Evolutionary conservation across 1,140 invertebrate genomes (phyloP).

Genomic region (Zaprionus ornatus): DNA sequence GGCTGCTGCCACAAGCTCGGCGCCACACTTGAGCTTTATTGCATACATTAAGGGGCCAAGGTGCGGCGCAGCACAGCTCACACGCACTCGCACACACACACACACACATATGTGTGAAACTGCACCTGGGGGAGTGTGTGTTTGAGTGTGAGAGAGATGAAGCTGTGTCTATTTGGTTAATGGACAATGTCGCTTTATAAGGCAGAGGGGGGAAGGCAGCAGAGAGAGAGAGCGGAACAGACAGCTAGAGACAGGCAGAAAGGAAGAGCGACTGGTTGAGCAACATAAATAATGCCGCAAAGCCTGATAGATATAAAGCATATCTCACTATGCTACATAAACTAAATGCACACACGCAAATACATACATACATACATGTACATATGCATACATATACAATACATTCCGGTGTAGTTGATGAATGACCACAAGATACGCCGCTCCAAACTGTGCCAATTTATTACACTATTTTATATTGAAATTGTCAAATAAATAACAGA

Average conservation of each 20-base stretch:
- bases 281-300: conserved; percentile 69
- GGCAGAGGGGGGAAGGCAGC: conserved; percentile 4
- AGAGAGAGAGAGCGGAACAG: neutral
- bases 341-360: neutral
- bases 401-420: conserved; percentile 34
- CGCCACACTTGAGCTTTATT: conserved; percentile 80
- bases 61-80: conserved; percentile 66
- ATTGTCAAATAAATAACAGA: neutral
- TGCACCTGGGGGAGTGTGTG: conserved; percentile 31
- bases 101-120: conserved; percentile 33
- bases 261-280: conserved; percentile 7
- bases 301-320: conserved; percentile 46
- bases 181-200: conserved; percentile 70
- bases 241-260: neutral
- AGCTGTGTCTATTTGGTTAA: conserved; percentile 67
- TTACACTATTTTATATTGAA: conserved; percentile 25
- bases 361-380: neutral
- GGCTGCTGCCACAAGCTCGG: conserved; percentile 34
- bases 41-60: conserved; percentile 81
- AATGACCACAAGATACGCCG: conserved; percentile 25
- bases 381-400: conserved; percentile 14
- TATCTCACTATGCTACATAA: conserved; percentile 17
- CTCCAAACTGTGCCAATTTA: conserved; percentile 8
- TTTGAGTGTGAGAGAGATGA: conserved; percentile 13
- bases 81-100: conserved; percentile 21